Conservation (phyloP, 35 echinoderm and acorn worm species). For the Holothuria glaberrima region DNA sequence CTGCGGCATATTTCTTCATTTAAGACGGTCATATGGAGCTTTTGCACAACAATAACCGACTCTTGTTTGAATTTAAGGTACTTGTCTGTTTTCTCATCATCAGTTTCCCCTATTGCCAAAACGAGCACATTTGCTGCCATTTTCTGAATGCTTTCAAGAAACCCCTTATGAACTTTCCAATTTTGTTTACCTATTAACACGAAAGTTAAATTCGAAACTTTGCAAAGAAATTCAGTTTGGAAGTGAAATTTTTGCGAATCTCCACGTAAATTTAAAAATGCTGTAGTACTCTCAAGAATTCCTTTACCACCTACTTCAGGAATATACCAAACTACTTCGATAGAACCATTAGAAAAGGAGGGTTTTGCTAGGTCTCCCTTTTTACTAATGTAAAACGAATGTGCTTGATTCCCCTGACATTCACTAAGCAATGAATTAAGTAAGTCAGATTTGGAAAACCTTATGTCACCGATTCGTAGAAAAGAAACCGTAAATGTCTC, state of each 20-base stretch:
- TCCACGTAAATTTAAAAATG: conserved; percentile 15
- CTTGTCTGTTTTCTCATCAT: background rate
- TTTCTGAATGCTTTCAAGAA: background rate
- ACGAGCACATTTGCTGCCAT: background rate
- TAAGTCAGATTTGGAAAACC: too few relatives aligned
- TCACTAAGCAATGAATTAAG: too few relatives aligned
- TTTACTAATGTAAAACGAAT: background rate
- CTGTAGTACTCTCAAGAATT: background rate
- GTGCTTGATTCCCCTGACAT: background rate
- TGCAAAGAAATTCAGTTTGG: background rate
- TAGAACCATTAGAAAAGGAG: background rate
- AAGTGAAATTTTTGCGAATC: background rate
- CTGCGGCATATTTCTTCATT: background rate
- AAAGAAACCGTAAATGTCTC: too few relatives aligned
- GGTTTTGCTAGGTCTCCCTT: background rate
- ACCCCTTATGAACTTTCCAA: background rate
- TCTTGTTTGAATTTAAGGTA: background rate
- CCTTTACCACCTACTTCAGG: background rate
- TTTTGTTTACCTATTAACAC: background rate
- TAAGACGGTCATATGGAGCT: background rate
- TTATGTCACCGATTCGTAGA: too few relatives aligned
- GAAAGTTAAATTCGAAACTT: background rate
- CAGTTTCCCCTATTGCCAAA: background rate
- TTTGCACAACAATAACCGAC: background rate
- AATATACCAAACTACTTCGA: conserved; percentile 4